Conservation (phyloP, 2,113 vertebrate genomes). For the Tetrao urogallus region DNA sequence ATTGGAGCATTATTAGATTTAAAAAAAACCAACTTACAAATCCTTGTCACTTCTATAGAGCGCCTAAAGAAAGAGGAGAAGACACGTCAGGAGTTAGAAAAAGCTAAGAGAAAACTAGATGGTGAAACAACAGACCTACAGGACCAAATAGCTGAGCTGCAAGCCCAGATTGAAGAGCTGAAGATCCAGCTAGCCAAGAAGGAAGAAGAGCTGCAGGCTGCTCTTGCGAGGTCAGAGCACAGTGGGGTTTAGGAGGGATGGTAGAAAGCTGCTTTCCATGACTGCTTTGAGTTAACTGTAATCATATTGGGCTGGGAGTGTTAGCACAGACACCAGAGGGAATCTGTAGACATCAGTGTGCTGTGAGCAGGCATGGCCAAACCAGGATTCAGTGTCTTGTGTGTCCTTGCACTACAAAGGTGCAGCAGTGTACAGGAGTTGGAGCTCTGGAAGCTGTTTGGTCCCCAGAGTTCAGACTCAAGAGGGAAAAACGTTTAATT, state of each 20-base stretch:
- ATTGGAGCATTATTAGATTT: background rate
- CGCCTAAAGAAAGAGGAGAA: constrained; percentile 98
- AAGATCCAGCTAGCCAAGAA: constrained; percentile 95
- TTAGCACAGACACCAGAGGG: background rate
- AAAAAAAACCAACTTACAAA: background rate
- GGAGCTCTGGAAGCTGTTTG: background rate
- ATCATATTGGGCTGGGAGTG: accelerated
- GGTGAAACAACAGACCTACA: constrained; percentile 95
- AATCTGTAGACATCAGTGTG: background rate
- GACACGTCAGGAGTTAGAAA: constrained; percentile 95
- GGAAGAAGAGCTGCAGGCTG: constrained; percentile 93
- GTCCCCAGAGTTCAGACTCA: background rate
- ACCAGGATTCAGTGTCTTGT: background rate
- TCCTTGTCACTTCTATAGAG: constrained; percentile 76
- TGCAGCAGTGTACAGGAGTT: accelerated
- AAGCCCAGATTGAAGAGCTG: constrained; percentile 95
- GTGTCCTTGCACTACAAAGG: background rate
- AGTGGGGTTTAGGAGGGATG: background rate
- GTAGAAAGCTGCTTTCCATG: background rate
- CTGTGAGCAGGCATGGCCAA: background rate
- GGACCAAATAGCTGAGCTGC: constrained; percentile 96
- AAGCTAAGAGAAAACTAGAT: constrained; percentile 96
- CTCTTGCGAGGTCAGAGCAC: constrained; percentile 85
- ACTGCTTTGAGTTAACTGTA: background rate
- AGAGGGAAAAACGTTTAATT: background rate